Conservation (phyloP, 2,888 invertebrate species). For the Orgyia antiqua region DNA sequence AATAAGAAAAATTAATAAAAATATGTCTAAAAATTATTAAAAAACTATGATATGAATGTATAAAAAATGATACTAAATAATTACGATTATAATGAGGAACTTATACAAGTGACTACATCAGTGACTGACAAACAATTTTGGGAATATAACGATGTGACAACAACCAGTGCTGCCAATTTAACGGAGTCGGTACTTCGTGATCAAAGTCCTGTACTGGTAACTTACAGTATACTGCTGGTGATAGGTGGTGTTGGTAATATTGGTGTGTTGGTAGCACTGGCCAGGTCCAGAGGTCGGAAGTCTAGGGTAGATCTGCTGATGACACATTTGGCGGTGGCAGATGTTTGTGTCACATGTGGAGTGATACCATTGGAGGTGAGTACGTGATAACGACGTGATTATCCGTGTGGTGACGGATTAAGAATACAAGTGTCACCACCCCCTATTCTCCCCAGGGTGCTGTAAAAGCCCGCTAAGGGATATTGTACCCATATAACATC, state of each 20-base stretch:
- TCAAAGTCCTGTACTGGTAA: conserved; percentile 69
- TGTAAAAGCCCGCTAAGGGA: no score
- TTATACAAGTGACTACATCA: conserved; percentile 23
- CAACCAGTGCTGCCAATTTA: conserved; percentile 17
- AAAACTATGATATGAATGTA: no score
- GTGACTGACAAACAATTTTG: conserved; percentile 48
- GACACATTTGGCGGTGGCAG: conserved; percentile 87
- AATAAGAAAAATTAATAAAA: no score
- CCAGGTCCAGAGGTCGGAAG: conserved; percentile 80
- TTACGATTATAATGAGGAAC: conserved; percentile 23
- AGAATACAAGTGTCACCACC: no score
- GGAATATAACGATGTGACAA: conserved; percentile 54
- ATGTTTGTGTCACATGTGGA: conserved; percentile 88
- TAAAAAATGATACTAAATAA: no score
- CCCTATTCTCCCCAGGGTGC: no score
- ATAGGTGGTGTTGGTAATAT: conserved; percentile 85
- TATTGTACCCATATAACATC: no score
- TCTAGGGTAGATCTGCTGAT: conserved; percentile 88
- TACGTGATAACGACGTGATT: no score
- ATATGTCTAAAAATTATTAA: no score
- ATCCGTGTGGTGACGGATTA: no score
- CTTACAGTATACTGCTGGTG: conserved; percentile 80
- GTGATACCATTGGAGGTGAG: conserved; percentile 86
- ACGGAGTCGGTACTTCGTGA: conserved; percentile 34
- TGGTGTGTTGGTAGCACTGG: conserved; percentile 82